Evolutionary conservation across 1,140 invertebrate species (phyloP).

Genomic region (Hypsibius dujardini): DNA sequence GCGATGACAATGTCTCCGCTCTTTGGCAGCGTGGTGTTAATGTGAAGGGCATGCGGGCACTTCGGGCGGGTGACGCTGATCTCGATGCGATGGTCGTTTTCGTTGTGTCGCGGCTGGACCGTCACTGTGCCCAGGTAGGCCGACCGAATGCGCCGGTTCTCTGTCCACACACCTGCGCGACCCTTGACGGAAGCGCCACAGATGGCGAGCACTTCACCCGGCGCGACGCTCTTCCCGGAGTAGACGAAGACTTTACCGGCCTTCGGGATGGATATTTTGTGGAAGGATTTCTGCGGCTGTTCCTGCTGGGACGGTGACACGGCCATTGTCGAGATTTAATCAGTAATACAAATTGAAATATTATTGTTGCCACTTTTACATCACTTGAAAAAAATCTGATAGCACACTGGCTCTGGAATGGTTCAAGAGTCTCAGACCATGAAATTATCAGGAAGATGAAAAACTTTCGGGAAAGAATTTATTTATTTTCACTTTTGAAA

Average conservation of each 20-base stretch:
- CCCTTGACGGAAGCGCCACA: background rate
- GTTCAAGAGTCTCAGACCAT: too few relatives aligned
- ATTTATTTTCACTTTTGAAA: too few relatives aligned
- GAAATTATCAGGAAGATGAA: too few relatives aligned
- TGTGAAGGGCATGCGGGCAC: too few relatives aligned
- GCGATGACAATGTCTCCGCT: conserved; percentile 31
- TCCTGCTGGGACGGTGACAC: too few relatives aligned
- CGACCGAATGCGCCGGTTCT: background rate
- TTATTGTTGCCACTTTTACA: too few relatives aligned
- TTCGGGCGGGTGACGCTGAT: background rate
- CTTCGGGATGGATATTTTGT: background rate
- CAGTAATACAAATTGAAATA: too few relatives aligned
- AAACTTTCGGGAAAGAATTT: too few relatives aligned
- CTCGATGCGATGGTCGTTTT: conserved; percentile 2
- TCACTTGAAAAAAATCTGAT: too few relatives aligned
- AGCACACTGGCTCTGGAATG: too few relatives aligned
- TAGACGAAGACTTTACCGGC: conserved; percentile 7
- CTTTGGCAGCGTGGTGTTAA: background rate
- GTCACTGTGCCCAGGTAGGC: conserved; percentile 1
- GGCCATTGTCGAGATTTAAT: too few relatives aligned
- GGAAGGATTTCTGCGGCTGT: background rate
- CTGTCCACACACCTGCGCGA: background rate
- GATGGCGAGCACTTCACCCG: conserved; percentile 2
- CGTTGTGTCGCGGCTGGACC: background rate
- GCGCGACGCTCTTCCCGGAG: background rate